A percentile compares a stretch with the other conserved stretches of the same genome.
These are phyloP conservation scores for Hypotaenidia okinawae DNA, from an alignment of 2,797 vertebrate species.

Conservation along the genomic window DNA sequence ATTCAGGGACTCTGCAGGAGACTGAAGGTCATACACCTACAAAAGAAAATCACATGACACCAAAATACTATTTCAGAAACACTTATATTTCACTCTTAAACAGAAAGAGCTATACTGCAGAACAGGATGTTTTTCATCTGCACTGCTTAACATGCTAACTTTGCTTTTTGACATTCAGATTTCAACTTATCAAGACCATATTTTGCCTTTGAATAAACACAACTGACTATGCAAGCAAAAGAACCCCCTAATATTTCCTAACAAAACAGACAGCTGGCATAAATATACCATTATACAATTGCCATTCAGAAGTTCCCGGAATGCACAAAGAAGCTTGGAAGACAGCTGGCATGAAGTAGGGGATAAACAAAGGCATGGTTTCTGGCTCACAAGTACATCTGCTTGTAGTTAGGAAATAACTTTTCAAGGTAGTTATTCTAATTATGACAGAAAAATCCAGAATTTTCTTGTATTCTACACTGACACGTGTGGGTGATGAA, in stretches of 20 bases:
- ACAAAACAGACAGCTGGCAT: slow-evolving; percentile 29
- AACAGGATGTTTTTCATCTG: not conserved
- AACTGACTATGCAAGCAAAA: not conserved
- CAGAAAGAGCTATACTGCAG: not conserved
- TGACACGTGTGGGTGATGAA: not conserved
- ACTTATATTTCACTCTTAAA: not conserved
- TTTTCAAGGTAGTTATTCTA: not conserved
- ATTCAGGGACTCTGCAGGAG: slow-evolving; percentile 84
- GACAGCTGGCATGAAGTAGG: not conserved
- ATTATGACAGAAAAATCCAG: not conserved
- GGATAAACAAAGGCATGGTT: not conserved
- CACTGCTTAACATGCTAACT: not conserved
- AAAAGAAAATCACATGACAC: not conserved
- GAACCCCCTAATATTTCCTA: not conserved
- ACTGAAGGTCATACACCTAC: slow-evolving; percentile 88
- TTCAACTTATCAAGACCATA: not conserved
- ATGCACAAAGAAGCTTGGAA: not conserved
- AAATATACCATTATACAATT: not conserved
- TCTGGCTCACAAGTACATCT: not conserved
- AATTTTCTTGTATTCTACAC: not conserved
- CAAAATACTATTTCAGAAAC: not conserved
- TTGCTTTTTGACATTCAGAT: slow-evolving; percentile 1
- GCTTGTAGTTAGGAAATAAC: not conserved
- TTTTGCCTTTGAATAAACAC: slow-evolving; percentile 20
- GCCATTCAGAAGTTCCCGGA: not conserved